Conservation (phyloP, 2,797 vertebrate genomes). For the Acanthis flammea region DNA sequence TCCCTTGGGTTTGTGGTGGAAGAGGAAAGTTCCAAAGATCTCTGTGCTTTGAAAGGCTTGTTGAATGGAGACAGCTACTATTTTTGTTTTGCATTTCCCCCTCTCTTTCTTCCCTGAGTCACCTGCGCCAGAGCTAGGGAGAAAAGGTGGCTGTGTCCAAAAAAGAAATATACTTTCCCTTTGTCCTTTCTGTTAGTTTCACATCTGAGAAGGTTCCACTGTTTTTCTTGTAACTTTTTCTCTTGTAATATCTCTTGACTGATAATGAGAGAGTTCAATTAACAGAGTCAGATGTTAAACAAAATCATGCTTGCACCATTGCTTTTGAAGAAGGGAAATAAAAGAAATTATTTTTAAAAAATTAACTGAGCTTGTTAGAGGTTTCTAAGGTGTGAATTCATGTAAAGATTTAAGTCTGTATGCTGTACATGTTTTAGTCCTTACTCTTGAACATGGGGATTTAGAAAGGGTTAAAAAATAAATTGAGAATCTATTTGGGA, state of each 20-base stretch:
- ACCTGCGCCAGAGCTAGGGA: not conserved
- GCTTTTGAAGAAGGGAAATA: not conserved
- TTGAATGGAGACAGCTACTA: not conserved
- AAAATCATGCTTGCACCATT: not conserved
- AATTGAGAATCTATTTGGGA: not conserved
- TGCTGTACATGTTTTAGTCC: not conserved
- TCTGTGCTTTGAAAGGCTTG: not conserved
- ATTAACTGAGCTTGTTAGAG: not conserved
- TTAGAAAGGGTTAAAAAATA: not conserved
- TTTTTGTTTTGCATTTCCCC: not conserved
- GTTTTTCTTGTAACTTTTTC: not conserved
- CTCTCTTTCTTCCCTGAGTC: not conserved
- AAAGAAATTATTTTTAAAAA: not conserved
- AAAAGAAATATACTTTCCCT: not conserved
- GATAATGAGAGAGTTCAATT: not conserved
- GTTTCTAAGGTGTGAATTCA: not conserved
- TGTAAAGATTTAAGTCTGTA: not conserved
- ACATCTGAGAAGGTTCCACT: not conserved
- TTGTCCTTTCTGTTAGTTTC: not conserved
- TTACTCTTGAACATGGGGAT: not conserved
- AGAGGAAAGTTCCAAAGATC: not conserved
- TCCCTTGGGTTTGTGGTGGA: rapidly evolving
- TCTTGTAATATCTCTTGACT: not conserved
- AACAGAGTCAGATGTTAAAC: not conserved
- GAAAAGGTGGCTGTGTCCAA: not conserved